Base-by-base conservation (phyloP, 2,113 vertebrate species). In the Hippocampus zosterae region DNA sequence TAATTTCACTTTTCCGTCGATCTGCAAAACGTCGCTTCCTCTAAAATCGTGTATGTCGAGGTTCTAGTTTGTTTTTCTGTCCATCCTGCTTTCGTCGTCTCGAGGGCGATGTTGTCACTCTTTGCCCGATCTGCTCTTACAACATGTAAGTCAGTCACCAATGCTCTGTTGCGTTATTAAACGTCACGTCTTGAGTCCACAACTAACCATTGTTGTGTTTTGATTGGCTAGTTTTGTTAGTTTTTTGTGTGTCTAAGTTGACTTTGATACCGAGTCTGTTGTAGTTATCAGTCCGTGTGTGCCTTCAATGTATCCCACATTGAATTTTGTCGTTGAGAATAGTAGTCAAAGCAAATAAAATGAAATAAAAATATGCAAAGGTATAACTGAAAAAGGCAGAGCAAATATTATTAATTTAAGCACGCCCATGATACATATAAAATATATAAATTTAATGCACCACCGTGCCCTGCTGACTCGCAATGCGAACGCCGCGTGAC, bases 131-230 rank as follows among this genome's bases (percentile, higher is more conserved):
- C 83, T 29, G 70, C 78, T 25, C 52, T 81, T 19, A 55, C 44
- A 0, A 80, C 8, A 75, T 50, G 86, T 85, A 78, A 88, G 84
- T 85, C 53, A 88, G 84, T 85, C 53, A 23, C 6, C 41, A 0
- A 0, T n/a, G 18, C 50, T 67, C 21, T 50, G 46, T 68, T 68
- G 16, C 50, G 15, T 66, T 52, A 1, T 1, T 57, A 53, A 13
- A 8, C 9, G 2, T 63, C 12, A 44, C 68, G 16, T 44, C 29
- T 27, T 59, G 4, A 60, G 27, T 33, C 46, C 16, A 16, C 46
- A 50, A 50, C 23, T 59, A 59, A 59, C 56, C 13, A 6, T 11
- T 29, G 15, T n/a, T 21, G 50, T 52, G 19, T 52, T 52, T 52
- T 52, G 16, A 18, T 50, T 50, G 5, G 18, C 48, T 50, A 18